Conservation (phyloP, 2,113 vertebrate genomes). For the Centropristis striata region DNA sequence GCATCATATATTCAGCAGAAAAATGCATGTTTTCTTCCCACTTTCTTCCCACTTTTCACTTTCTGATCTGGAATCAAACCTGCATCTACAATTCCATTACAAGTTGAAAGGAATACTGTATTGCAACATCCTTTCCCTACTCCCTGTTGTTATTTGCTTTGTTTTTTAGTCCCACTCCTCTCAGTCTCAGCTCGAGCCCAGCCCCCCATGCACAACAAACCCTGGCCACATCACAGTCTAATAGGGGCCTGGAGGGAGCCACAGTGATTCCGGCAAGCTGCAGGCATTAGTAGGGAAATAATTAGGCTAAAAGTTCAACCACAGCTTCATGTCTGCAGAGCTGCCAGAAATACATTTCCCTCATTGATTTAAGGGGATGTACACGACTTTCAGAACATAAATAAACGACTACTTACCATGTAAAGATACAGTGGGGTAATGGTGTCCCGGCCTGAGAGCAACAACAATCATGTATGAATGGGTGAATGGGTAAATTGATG, state of each 20-base stretch:
- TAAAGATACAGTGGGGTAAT: too few relatives aligned
- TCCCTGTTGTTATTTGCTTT: constrained; percentile 33
- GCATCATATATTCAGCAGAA: not conserved
- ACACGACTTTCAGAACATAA: too few relatives aligned
- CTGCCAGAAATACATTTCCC: constrained; percentile 93
- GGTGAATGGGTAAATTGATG: too few relatives aligned
- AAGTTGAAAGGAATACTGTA: constrained; percentile 4
- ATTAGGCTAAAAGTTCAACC: constrained; percentile 99
- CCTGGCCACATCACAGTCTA: constrained; percentile 94
- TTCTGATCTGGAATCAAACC: too few relatives aligned
- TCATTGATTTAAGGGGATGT: constrained; percentile 74
- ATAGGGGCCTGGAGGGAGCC: constrained; percentile 89
- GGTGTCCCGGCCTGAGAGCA: too few relatives aligned
- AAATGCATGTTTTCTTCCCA: not conserved
- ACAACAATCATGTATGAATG: too few relatives aligned
- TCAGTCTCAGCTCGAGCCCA: constrained; percentile 66
- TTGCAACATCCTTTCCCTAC: constrained; percentile 84
- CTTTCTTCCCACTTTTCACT: too few relatives aligned
- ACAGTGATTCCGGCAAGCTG: constrained; percentile 94
- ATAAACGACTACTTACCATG: too few relatives aligned
- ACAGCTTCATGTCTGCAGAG: constrained; percentile 88
- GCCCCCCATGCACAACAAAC: constrained; percentile 92
- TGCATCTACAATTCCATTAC: constrained; percentile 10
- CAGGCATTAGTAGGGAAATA: constrained; percentile 95
- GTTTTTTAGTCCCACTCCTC: constrained; percentile 18